Evolutionary conservation across 2,888 invertebrate species (phyloP).

Genomic region (Cheilosia grossa): DNA sequence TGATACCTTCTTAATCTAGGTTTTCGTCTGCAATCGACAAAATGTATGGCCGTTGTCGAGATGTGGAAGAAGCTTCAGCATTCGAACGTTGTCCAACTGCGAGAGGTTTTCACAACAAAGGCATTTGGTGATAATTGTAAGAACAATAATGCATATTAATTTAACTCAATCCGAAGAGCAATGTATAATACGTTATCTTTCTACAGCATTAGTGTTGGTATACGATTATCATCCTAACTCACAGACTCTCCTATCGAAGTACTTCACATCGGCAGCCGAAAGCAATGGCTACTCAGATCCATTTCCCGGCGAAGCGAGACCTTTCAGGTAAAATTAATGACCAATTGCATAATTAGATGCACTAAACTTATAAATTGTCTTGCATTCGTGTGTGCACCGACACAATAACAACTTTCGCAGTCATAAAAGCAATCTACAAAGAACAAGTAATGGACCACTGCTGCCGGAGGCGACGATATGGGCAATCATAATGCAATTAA

Average conservation of each 20-base stretch:
- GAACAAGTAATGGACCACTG: slow-evolving; percentile 87
- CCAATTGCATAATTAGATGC: slow-evolving; percentile 41
- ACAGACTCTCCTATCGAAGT: slow-evolving; percentile 93
- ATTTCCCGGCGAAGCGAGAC: slow-evolving; percentile 91
- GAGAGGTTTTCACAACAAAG: slow-evolving; percentile 97
- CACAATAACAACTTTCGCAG: slow-evolving; percentile 75
- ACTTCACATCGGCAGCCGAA: slow-evolving; percentile 87
- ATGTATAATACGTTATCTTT: too few species aligned
- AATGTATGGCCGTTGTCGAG: slow-evolving; percentile 93
- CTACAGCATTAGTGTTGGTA: slow-evolving; percentile 93
- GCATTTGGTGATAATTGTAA: slow-evolving; percentile 98
- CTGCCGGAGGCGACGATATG: slow-evolving; percentile 96
- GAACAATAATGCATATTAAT: slow-evolving; percentile 3
- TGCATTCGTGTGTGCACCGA: slow-evolving; percentile 29
- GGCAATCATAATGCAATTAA: slow-evolving; percentile 97
- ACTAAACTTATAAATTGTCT: slow-evolving; percentile 43
- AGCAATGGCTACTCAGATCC: slow-evolving; percentile 89
- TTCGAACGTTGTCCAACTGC: slow-evolving; percentile 95
- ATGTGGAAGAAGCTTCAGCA: slow-evolving; percentile 98
- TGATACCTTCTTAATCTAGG: slow-evolving; percentile 84
- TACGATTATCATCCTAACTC: slow-evolving; percentile 97
- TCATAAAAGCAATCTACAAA: slow-evolving; percentile 83
- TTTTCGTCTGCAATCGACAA: slow-evolving; percentile 91
- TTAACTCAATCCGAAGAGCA: background rate
- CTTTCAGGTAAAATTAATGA: slow-evolving; percentile 81